phyloP scores from a whole-genome alignment of 2,888 invertebrate species.

The Agrochola lychnidis region DNA sequence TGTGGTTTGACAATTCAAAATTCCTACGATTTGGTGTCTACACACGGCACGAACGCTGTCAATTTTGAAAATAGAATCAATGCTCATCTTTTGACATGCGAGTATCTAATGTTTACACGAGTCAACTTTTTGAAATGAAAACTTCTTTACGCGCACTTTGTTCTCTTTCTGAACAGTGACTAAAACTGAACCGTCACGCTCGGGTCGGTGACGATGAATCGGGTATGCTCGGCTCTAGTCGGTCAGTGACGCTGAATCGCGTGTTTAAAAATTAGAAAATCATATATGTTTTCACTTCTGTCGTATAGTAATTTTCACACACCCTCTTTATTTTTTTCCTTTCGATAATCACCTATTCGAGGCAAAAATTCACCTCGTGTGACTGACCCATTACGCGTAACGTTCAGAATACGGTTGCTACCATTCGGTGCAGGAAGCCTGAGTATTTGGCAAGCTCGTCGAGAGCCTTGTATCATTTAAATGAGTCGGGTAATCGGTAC shows the following conservation, averaged over 20 bases:
- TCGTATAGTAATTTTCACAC: too few relatives aligned
- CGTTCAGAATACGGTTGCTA: slow-evolving; percentile 66
- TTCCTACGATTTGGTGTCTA: neutral
- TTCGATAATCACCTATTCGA: neutral
- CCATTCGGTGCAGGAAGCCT: slow-evolving; percentile 72
- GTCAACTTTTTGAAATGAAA: neutral
- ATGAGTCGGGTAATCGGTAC: slow-evolving; percentile 85
- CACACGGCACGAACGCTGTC: neutral
- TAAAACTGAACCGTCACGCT: too few relatives aligned
- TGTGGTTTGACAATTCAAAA: neutral
- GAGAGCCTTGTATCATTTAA: slow-evolving; percentile 87
- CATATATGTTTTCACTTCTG: too few relatives aligned
- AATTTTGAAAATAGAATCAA: neutral
- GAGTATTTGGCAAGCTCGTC: slow-evolving; percentile 85
- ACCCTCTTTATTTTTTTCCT: too few relatives aligned
- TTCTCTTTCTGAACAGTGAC: too few relatives aligned
- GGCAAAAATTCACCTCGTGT: neutral
- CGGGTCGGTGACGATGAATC: too few relatives aligned
- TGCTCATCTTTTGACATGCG: neutral
- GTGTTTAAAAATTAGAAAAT: too few relatives aligned
- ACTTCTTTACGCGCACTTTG: too few relatives aligned
- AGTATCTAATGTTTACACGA: too few relatives aligned
- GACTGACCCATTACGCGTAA: neutral
- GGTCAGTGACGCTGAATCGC: too few relatives aligned
- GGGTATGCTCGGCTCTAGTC: too few relatives aligned